Evolutionary conservation across 1,140 invertebrate genomes (phyloP).

Genomic region (Monomorium pharaonis): DNA sequence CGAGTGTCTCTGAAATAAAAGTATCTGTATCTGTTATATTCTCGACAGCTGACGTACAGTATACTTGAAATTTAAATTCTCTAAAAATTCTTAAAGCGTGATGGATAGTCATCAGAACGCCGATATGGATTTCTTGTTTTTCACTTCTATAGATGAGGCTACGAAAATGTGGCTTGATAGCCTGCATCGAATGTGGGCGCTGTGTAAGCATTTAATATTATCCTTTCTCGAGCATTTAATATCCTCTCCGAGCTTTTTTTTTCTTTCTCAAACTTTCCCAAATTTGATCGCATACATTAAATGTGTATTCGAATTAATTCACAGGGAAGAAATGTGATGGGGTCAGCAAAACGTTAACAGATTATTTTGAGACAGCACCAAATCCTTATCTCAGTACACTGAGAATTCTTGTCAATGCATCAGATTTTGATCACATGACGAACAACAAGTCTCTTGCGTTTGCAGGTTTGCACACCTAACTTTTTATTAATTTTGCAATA

Average conservation of each 20-base stretch:
- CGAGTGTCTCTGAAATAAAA: neutral
- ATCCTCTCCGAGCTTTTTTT: too few relatives aligned
- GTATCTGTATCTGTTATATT: neutral
- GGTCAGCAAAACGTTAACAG: conserved; percentile 84
- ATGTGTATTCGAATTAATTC: conserved; percentile 57
- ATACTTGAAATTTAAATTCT: neutral
- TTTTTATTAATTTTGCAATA: neutral
- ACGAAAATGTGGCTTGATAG: conserved; percentile 78
- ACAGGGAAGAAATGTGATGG: conserved; percentile 86
- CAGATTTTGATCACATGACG: conserved; percentile 86
- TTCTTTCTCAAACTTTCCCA: neutral
- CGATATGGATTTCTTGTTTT: conserved; percentile 60
- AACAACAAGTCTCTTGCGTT: conserved; percentile 85
- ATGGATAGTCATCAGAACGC: neutral
- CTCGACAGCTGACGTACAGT: too few relatives aligned
- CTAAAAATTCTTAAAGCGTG: neutral
- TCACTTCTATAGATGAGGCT: conserved; percentile 74
- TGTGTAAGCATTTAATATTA: conserved; percentile 72
- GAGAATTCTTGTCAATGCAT: conserved; percentile 86
- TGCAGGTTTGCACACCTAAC: conserved; percentile 78
- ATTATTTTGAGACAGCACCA: conserved; percentile 83
- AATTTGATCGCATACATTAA: neutral
- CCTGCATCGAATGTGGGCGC: conserved; percentile 76
- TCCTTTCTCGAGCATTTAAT: neutral
- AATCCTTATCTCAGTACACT: conserved; percentile 87